These are phyloP conservation scores for Drosophila gunungcola DNA, from an alignment of 1,140 invertebrate genomes.

Conservation along the genomic window DNA sequence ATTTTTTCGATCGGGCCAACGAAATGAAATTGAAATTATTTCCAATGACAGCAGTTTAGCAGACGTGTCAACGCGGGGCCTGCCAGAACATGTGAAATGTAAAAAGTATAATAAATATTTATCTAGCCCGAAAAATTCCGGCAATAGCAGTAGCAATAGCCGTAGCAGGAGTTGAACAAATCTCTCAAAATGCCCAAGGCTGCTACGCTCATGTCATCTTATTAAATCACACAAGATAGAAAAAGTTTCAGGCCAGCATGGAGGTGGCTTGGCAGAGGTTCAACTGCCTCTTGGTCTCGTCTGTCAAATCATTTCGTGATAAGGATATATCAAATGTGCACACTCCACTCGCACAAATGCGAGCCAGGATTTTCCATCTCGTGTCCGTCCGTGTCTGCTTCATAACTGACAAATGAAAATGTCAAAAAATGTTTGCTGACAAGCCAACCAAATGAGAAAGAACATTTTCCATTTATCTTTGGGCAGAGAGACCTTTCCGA, in stretches of 20 bases:
- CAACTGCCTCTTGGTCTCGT: constrained; percentile 69
- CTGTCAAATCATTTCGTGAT: constrained; percentile 79
- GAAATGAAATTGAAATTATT: constrained; percentile 75
- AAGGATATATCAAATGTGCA: constrained; percentile 65
- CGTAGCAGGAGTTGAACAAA: constrained; percentile 46
- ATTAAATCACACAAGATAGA: constrained; percentile 58
- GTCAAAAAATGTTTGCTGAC: constrained; percentile 72
- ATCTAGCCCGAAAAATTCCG: constrained; percentile 54
- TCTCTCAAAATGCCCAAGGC: constrained; percentile 50
- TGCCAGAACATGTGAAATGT: constrained; percentile 31
- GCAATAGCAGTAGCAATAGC: constrained; percentile 1
- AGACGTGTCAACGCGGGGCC: constrained; percentile 55
- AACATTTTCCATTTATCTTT: constrained; percentile 51
- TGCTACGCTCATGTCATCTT: constrained; percentile 32
- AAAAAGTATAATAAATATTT: constrained; percentile 70
- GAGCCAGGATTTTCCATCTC: constrained; percentile 42
- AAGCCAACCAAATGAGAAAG: constrained; percentile 65
- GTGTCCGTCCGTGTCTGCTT: constrained; percentile 31
- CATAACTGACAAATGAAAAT: constrained; percentile 83
- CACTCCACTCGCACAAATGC: constrained; percentile 32
- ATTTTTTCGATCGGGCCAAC: constrained; percentile 24
- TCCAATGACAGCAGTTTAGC: constrained; percentile 66
- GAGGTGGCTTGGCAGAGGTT: constrained; percentile 33
- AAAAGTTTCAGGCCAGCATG: constrained; percentile 15
- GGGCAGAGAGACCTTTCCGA: constrained; percentile 16